Evolutionary conservation across 1,140 invertebrate genomes (phyloP), one percentile per base, ranked within the genome.

Genomic region (Leptinotarsa defecta): DNA sequence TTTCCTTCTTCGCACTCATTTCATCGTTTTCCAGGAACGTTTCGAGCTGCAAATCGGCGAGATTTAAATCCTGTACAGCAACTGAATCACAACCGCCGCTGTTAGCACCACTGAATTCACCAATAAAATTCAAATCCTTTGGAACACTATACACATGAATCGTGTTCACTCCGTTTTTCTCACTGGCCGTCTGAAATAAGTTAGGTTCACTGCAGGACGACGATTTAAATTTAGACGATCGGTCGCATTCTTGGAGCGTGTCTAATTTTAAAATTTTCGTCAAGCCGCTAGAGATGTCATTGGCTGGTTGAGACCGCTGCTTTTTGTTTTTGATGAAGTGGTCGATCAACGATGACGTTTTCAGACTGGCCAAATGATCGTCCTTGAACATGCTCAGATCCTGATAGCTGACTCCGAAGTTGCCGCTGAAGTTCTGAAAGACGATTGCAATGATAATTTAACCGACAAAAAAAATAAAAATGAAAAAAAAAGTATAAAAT

Each of bases 91-190:
- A 61, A 74, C 75, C 62, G 74, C 73, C 15, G 63, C 77, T 75
- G 73, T 74, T 69, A 75, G 68, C 20, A 70, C 78, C 74, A 78
- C 76, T 64, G 74, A 71, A 65, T 27, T 79, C 71, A 2, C 80
- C 78, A 17, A 83, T 79, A 24, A 89, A 86, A 77, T 90, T 88
- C 19, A 90, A 80, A 71, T 89, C 86, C 64, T 88, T 87, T 24
- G 89, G 89, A 20, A 89, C 87, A 79, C 89, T 90, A 19, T 83
- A 84, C 15, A 89, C 87, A 67, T 83, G 83, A 8, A 85, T 85
- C 74, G 75, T 78, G 61, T 75, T 74, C 15, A 49, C 77, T 62
- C 49, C 77, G 74, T 68, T 76, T 65, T 70, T 61, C 24, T 74
- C 65, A 22, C 75, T 76, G 65, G 19, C 74, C 68, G 48, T 71